Conservation (phyloP, 2,797 vertebrate species). For the Xenops minutus region DNA sequence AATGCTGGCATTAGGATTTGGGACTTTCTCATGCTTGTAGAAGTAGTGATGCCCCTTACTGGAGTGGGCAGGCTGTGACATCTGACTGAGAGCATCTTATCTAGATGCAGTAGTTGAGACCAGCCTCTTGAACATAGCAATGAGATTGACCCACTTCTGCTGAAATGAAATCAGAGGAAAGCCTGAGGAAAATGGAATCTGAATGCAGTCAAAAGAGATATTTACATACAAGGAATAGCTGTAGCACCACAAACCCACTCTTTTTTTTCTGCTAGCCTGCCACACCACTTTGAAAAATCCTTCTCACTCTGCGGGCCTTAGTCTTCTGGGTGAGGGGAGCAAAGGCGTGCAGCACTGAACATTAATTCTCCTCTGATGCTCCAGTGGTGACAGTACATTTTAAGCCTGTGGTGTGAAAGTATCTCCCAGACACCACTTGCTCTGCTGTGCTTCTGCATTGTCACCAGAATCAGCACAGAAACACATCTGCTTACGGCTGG, state of each 20-base stretch:
- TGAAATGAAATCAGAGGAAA: background rate
- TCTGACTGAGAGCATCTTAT: background rate
- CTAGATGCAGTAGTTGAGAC: background rate
- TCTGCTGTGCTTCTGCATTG: background rate
- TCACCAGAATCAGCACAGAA: background rate
- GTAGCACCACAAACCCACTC: background rate
- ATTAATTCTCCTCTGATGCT: background rate
- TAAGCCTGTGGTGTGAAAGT: background rate
- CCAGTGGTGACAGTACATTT: background rate
- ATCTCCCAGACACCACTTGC: background rate
- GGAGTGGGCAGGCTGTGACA: background rate
- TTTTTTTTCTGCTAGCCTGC: background rate
- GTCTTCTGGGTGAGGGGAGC: background rate
- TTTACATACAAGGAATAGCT: background rate
- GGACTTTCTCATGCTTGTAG: background rate
- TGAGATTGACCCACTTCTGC: background rate
- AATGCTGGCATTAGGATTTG: background rate
- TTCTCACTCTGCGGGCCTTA: background rate
- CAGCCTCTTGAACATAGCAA: background rate
- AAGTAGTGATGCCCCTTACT: background rate
- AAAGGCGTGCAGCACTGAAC: background rate
- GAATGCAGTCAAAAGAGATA: background rate
- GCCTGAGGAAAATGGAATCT: background rate
- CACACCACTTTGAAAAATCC: background rate
- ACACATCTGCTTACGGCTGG: background rate